phyloP scores from a whole-genome alignment of 2,888 invertebrate species.

The Dynastes grantii region DNA sequence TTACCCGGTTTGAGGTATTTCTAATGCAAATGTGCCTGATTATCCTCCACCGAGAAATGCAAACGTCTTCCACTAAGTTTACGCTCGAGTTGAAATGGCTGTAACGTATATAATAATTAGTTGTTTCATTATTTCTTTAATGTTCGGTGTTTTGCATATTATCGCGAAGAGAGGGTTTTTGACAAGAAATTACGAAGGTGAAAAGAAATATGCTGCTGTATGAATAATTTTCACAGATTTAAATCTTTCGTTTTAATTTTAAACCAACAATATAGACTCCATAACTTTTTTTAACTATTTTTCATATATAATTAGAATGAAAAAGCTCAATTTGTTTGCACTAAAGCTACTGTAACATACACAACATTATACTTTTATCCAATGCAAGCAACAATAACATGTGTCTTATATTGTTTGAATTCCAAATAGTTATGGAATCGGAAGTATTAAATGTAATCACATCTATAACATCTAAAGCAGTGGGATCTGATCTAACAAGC shows the following conservation, averaged over 20 bases:
- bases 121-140: slow-evolving; percentile 23
- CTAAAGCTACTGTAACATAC: no score
- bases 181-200: not conserved
- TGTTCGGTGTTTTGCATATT: slow-evolving; percentile 22
- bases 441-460: no score
- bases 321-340: no score
- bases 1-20: slow-evolving; percentile 66
- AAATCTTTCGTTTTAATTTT: not conserved
- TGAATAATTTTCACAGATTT: not conserved
- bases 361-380: no score
- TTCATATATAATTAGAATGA: no score
- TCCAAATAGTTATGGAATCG: no score
- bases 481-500: no score
- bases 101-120: slow-evolving; percentile 22
- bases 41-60: slow-evolving; percentile 58
- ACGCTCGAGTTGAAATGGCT: slow-evolving; percentile 22
- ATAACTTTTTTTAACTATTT: no score
- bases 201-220: not conserved
- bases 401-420: no score
- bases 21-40: slow-evolving; percentile 67
- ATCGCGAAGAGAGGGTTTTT: not conserved
- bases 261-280: not conserved
- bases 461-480: no score
- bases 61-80: slow-evolving; percentile 19
- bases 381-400: no score